Evolutionary conservation across 2,888 invertebrate genomes (phyloP), one percentile per base, ranked within the genome.

Genomic region (Melanchra persicariae): DNA sequence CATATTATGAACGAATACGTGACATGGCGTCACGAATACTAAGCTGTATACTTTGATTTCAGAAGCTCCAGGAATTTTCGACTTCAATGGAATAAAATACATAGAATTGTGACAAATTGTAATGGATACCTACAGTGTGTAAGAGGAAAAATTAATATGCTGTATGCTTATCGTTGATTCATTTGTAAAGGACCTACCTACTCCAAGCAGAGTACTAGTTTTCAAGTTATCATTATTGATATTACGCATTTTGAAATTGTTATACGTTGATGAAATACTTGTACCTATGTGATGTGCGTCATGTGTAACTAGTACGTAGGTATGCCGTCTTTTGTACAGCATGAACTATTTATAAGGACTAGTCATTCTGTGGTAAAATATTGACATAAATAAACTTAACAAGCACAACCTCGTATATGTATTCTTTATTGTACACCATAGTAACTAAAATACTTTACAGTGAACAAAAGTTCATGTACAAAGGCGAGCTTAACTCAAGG

Each of bases 171-270:
- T 15, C 45, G 59, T 47, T 59, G 79, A 74, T 34, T 72, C 78
- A 72, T 77, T 43, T 24, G 10, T 7, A 0, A 47, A 69, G 30
- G 34, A 40, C 55, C 3, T 55, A 54, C 30, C 4, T 55, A 69
- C 24, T 10, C 10, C 30, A 49, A 26, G 15, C 10, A 30, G 12
- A 70, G 55, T 72, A n/a, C 55, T 49, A n/a, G n/a, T 49, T 57
- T 77, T n/a, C 2, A 77, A 77, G 43, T 57, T 24, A 54, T 77
- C 45, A 40, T 54, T n/a, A 30, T 26, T 22, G 37, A 22, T 26
- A 47, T 30, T 76, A 43, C 70, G 70, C 70, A 77, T 77, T 49
- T 75, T 45, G 19, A 66, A 76, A 76, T 76, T 66, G 40, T 49
- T 30, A 76, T 19, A 43, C 43, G 26, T 67, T 66, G 49, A 34